Evolutionary conservation across 2,797 vertebrate species (phyloP).

Genomic region (Hoplostethus atlanticus): DNA sequence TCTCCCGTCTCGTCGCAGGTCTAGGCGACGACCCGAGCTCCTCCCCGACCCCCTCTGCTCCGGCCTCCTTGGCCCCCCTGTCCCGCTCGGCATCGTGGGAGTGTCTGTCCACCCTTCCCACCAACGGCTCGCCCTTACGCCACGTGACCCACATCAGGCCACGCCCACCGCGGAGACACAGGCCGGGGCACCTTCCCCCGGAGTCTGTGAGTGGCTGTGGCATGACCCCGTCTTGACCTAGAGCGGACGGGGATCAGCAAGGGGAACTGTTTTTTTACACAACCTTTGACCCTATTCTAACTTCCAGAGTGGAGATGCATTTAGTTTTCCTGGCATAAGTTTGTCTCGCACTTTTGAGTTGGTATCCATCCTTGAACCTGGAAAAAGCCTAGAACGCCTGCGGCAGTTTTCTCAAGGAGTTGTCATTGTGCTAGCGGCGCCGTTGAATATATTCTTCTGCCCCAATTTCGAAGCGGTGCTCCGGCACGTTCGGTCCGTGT

Average conservation of each 20-base stretch:
- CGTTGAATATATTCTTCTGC: conserved; percentile 15
- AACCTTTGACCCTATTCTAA: neutral
- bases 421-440: conserved; percentile 2
- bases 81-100: conserved; percentile 90
- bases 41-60: conserved; percentile 82
- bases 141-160: conserved; percentile 91
- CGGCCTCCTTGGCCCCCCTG: conserved; percentile 80
- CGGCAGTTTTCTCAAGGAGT: neutral
- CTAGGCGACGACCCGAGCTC: conserved; percentile 80
- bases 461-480: conserved; percentile 5
- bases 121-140: conserved; percentile 90
- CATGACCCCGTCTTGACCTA: conserved; percentile 13
- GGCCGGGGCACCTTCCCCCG: conserved; percentile 77
- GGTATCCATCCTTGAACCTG: neutral
- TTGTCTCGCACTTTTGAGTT: neutral
- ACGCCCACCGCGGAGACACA: conserved; percentile 88
- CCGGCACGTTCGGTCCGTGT: neutral
- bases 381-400: neutral
- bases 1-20: conserved; percentile 55
- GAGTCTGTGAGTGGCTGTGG: conserved; percentile 78
- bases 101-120: conserved; percentile 90
- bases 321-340: neutral
- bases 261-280: neutral
- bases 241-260: neutral
- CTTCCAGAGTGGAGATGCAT: neutral